Base-by-base conservation (phyloP, 2,888 invertebrate genomes). In the Mimumesa dahlbomi region DNA sequence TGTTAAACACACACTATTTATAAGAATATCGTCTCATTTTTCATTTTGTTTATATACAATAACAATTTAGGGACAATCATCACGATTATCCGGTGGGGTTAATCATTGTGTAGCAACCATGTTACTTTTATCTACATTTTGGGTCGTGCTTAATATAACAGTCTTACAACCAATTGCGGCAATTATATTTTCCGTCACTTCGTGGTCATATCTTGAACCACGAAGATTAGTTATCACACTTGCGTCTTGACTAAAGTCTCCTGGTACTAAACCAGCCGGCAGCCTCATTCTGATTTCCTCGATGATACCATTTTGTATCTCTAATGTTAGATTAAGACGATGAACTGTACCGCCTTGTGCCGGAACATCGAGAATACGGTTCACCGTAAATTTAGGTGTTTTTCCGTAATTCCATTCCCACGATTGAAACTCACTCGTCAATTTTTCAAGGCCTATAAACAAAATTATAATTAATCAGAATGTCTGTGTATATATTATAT, bases 381-480 rank as follows among this genome's bases (percentile, higher is more conserved):
- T 92, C 14, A 96, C 94, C 0, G 92, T 92, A 89, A 98, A 98
- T 75, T 93, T 93, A 0, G 98, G 98, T 0, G 97, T 96, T 87
- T 93, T 94, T 0, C 97, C 98, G 87, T 92, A 95, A 71, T 94
- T 93, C 97, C 97, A 98, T 64, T 96, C 94, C 96, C 97, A 97
- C 21, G 94, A 94, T 73, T 91, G 89, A 52, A 96, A 93, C 69
- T 94, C 93, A 36, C 92, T 91, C 61, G 92, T 92, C 62, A 96
- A 91, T 80, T 94, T 92, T 7, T 92, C 92, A 22, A 97, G 91
- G 82, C 96, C 95, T 93, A 89, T 16, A 29, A 29, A 9, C 6
- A 29, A 29, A 25, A 29, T 1, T 29, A 29, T 29, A 2, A 6
- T 9, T 6, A 29, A 9, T 25, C 3, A 25, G 4, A 25, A 25